Percentiles rank a stretch among this genome's conserved stretches.
Conservation (phyloP, 2,888 invertebrate genomes). For the Megamerina dolium region DNA sequence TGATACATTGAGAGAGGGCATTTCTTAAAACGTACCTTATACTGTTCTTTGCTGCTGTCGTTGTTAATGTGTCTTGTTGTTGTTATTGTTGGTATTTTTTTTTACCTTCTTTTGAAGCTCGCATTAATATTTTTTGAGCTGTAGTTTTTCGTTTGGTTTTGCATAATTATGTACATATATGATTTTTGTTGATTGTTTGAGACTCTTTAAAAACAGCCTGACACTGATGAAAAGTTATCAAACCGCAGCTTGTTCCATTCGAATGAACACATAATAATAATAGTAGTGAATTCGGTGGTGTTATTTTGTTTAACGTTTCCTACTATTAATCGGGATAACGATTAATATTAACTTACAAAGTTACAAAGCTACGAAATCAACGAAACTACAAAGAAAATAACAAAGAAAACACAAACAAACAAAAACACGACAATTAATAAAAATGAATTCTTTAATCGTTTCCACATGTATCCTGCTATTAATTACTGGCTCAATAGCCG, state of each 20-base stretch:
- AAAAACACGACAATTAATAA: slow-evolving; percentile 12
- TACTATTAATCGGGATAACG: slow-evolving; percentile 4
- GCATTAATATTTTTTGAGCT: neutral
- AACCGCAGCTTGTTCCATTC: slow-evolving; percentile 51
- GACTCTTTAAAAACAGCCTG: slow-evolving; percentile 51
- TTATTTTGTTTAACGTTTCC: too few species aligned
- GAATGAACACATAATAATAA: slow-evolving; percentile 50
- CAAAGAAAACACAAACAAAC: slow-evolving; percentile 19
- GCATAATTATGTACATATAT: slow-evolving; percentile 37
- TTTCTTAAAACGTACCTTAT: neutral
- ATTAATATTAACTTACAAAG: slow-evolving; percentile 9
- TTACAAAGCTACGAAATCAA: too few species aligned
- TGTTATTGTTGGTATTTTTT: neutral
- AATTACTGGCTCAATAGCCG: slow-evolving; percentile 41
- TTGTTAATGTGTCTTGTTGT: neutral
- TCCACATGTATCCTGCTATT: slow-evolving; percentile 41
- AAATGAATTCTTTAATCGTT: slow-evolving; percentile 45
- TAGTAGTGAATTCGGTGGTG: slow-evolving; percentile 47
- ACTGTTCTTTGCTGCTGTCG: slow-evolving; percentile 1
- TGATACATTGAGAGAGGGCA: neutral
- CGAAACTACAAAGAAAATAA: slow-evolving; percentile 24
- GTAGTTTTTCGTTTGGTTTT: slow-evolving; percentile 19
- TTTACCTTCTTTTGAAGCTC: neutral
- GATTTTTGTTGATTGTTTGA: slow-evolving; percentile 35
- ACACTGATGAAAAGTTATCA: slow-evolving; percentile 49